Conservation (phyloP, 2,888 invertebrate genomes). For the Auanema sp. region DNA sequence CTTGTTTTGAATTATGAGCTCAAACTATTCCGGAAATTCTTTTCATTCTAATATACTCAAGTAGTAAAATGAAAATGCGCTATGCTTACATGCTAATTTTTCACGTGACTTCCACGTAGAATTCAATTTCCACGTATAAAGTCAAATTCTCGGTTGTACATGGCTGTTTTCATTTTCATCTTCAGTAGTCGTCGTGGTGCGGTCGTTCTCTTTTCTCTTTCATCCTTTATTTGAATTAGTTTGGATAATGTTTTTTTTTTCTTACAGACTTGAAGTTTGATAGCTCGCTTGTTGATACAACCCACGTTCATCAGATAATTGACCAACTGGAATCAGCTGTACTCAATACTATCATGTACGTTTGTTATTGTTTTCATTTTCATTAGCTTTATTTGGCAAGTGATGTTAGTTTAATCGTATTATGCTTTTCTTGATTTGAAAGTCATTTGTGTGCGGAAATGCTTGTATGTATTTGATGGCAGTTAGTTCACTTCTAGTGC, state of each 20-base stretch:
- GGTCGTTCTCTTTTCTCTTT: too few species aligned
- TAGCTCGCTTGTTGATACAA: constrained; percentile 44
- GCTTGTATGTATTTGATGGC: constrained; percentile 5
- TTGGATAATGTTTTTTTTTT: background rate
- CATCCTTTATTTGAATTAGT: background rate
- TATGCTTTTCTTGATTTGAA: too few species aligned
- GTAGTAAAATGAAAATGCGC: background rate
- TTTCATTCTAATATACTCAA: background rate
- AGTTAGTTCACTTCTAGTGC: too few species aligned
- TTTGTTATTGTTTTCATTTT: constrained; percentile 22
- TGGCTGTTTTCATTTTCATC: background rate
- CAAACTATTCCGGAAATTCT: background rate
- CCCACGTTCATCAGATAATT: constrained; percentile 50
- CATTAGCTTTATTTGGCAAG: background rate
- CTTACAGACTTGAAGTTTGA: constrained; percentile 60
- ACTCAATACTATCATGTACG: constrained; percentile 58
- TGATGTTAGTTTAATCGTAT: too few species aligned
- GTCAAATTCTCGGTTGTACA: background rate
- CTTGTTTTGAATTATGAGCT: background rate
- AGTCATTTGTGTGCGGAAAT: too few species aligned
- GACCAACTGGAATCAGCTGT: constrained; percentile 59
- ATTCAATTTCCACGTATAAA: background rate
- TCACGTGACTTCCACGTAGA: too few species aligned
- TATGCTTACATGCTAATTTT: too few species aligned
- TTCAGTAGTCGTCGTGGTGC: too few species aligned